Conservation (phyloP, 1,140 invertebrate genomes). For the Cyclargus thomasi region DNA sequence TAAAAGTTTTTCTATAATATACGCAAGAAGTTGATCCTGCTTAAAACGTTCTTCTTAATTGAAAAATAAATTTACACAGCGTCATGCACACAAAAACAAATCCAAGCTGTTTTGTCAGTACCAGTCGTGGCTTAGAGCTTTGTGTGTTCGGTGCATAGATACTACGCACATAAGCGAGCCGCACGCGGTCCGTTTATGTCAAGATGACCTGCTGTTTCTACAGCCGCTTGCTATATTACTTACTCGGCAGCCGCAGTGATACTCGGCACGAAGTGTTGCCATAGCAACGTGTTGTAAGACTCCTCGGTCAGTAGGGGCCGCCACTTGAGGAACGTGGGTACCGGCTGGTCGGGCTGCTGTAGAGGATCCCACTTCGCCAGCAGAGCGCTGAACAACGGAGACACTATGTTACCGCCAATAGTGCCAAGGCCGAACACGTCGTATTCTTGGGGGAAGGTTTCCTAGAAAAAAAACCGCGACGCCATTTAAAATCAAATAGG, state of each 20-base stretch:
- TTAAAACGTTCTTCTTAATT: too few species aligned
- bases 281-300: conserved; percentile 55
- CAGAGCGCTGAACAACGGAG: conserved; percentile 43
- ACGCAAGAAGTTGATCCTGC: too few species aligned
- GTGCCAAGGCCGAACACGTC: conserved; percentile 56
- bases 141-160: too few species aligned
- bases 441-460: conserved; percentile 55
- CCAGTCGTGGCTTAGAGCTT: too few species aligned
- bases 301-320: conserved; percentile 48
- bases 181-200: too few species aligned
- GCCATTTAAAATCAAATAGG: background rate
- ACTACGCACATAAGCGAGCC: too few species aligned
- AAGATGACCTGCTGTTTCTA: too few species aligned
- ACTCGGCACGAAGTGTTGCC: conserved; percentile 56
- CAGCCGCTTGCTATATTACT: conserved; percentile 36
- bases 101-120: too few species aligned
- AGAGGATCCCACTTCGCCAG: conserved; percentile 58
- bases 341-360: conserved; percentile 35
- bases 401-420: conserved; percentile 46
- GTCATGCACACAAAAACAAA: too few species aligned
- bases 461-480: conserved; percentile 32
- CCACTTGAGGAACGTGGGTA: conserved; percentile 52
- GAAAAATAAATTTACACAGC: too few species aligned
- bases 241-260: conserved; percentile 54
- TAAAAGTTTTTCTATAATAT: too few species aligned